Percentiles rank a stretch among this genome's conserved stretches.
Evolutionary conservation across 2,888 invertebrate genomes (phyloP).

Genomic region (Megastigmus dorsalis): DNA sequence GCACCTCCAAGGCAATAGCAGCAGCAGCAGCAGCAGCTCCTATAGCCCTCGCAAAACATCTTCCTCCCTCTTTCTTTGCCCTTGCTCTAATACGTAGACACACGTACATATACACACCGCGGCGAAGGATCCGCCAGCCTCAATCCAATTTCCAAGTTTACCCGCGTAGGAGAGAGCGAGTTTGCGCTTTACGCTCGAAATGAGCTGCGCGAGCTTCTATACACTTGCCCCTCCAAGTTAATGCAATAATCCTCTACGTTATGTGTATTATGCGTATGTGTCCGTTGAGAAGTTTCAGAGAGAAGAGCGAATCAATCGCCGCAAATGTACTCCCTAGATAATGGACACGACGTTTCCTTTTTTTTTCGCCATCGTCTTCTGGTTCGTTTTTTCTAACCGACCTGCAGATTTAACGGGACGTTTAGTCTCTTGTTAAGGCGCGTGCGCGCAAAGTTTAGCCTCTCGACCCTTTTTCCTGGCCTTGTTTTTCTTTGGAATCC

Average conservation of each 20-base stretch:
- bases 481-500: too few species aligned
- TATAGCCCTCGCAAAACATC: not conserved
- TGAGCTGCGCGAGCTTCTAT: not conserved
- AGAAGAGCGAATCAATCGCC: too few species aligned
- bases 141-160: slow-evolving; percentile 36
- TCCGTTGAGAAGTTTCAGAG: not conserved
- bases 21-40: too few species aligned
- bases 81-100: not conserved
- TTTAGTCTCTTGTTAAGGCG: too few species aligned
- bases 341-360: too few species aligned
- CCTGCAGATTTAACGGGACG: too few species aligned
- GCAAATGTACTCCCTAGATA: too few species aligned
- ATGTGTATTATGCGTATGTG: not conserved
- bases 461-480: too few species aligned
- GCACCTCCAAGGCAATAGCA: too few species aligned
- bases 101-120: not conserved
- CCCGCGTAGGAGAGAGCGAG: not conserved
- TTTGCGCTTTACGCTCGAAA: not conserved
- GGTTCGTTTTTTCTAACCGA: too few species aligned
- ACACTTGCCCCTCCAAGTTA: not conserved
- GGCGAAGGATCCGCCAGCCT: not conserved
- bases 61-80: not conserved
- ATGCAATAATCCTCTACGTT: slow-evolving; percentile 13
- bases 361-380: too few species aligned
- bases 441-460: too few species aligned